Base-by-base conservation (phyloP, 2,888 invertebrate species). In the Plusia festucae region DNA sequence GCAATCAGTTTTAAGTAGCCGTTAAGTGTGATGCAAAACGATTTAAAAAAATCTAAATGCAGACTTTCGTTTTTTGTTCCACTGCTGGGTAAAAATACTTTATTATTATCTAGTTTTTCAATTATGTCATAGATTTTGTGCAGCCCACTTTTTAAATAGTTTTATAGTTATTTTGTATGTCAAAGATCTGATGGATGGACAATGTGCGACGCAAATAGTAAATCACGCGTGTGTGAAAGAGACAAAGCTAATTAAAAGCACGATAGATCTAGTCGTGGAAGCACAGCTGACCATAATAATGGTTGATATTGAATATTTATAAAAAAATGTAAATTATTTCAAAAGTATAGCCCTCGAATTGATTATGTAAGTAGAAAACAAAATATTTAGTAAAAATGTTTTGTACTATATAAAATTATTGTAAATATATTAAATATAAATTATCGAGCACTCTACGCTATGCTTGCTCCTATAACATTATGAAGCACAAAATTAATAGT, bases 361-460 rank as follows among this genome's bases (percentile, higher is more conserved):
- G 83, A 88, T 85, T 81, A 81, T 83, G 70, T 90, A 89, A 89
- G 88, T 91, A 91, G 91, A 72, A 85, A 89, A 85, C 85, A 85
- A 91, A 90, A 90, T 88, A 87, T 90, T 86, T 88, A 89, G 87
- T 79, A 81, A 84, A 83, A 88, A 90, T 91, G 89, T 93, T 93
- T 93, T 93, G 90, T 93, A 93, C 86, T 85, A 89, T 87, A 87
- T 80, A 84, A 72, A 76, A 78, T 75, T 82, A 76, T 66, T 86
- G 88, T 88, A 88, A 80, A 88, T 88, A 87, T 74, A 78, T 82
- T 78, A 75, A 76, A 73, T 73, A 79, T 75, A 69, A 68, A 70
- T 70, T 74, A 83, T 70, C 67, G 75, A 83, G 82, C 87, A 90
- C 90, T 82, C 81, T 81, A 82, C 77, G 88, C 90, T 90, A 88